Percentiles rank a stretch among this genome's conserved stretches.
Evolutionary conservation across 2,888 invertebrate species (phyloP).

Genomic region (Dryobotodes eremita): DNA sequence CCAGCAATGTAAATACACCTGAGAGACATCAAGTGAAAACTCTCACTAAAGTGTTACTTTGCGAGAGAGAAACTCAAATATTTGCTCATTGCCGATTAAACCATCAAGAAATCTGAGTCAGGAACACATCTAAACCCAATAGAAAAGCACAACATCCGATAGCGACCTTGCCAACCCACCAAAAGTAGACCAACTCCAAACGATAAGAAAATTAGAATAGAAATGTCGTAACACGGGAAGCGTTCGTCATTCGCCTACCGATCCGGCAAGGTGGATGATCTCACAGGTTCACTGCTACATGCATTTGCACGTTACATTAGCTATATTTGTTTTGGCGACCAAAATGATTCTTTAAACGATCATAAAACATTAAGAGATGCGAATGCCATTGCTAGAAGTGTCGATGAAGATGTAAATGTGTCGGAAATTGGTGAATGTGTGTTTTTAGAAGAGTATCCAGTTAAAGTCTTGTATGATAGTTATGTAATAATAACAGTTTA

Average conservation of each 20-base stretch:
- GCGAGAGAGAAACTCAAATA: not conserved
- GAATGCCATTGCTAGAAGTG: constrained; percentile 34
- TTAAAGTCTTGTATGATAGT: constrained; percentile 15
- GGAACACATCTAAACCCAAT: constrained; percentile 34
- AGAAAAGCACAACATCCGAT: constrained; percentile 52
- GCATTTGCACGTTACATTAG: constrained; percentile 74
- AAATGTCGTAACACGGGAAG: constrained; percentile 75
- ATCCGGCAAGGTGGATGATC: constrained; percentile 83
- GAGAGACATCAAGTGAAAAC: too few species aligned
- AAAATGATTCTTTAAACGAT: constrained; percentile 50
- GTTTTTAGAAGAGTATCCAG: constrained; percentile 25
- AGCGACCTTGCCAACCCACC: constrained; percentile 63
- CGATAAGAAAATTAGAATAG: constrained; percentile 66
- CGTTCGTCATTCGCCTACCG: constrained; percentile 67
- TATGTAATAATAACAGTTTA: constrained; percentile 32
- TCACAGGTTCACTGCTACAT: constrained; percentile 80
- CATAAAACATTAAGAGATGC: constrained; percentile 62
- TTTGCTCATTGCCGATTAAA: not conserved
- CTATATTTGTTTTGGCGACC: constrained; percentile 80
- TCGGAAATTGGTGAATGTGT: not conserved
- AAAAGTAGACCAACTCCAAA: constrained; percentile 56
- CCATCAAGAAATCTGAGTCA: constrained; percentile 3
- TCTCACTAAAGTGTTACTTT: not conserved
- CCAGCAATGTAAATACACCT: not conserved
- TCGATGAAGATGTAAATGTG: constrained; percentile 39